Conservation (phyloP, 1,140 invertebrate genomes). For the Eupeodes corollae region DNA sequence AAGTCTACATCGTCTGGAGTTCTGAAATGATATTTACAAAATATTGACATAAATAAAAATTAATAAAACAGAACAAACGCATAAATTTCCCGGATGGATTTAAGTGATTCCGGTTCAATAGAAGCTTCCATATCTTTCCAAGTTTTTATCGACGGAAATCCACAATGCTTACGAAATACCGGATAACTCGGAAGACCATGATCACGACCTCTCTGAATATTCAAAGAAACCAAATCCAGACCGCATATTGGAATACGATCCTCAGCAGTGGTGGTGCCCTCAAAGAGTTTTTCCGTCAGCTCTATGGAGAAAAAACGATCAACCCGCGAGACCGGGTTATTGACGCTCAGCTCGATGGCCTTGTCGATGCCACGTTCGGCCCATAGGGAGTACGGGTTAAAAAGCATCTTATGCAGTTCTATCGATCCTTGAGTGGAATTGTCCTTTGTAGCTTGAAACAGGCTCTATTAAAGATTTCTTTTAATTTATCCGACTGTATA, state of each 20-base stretch:
- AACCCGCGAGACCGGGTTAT: conserved; percentile 53
- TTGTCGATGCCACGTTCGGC: conserved; percentile 44
- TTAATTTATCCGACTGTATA: not conserved
- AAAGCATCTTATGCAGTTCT: conserved; percentile 67
- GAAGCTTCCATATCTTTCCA: conserved; percentile 63
- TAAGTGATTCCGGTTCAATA: conserved; percentile 49
- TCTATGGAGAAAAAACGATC: conserved; percentile 57
- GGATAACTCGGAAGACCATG: conserved; percentile 76
- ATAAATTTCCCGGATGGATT: conserved; percentile 52
- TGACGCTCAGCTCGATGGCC: conserved; percentile 49
- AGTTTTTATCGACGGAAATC: conserved; percentile 48
- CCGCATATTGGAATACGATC: conserved; percentile 45
- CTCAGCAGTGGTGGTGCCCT: conserved; percentile 35
- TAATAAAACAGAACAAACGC: conserved; percentile 36
- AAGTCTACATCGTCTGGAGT: conserved; percentile 74
- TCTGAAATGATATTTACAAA: conserved; percentile 33
- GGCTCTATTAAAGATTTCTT: conserved; percentile 27
- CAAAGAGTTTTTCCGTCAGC: conserved; percentile 54
- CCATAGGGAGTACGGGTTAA: conserved; percentile 73
- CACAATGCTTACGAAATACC: conserved; percentile 62
- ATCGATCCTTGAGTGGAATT: conserved; percentile 52
- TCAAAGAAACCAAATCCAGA: conserved; percentile 72
- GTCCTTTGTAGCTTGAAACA: conserved; percentile 54
- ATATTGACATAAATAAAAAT: not conserved
- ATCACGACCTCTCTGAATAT: conserved; percentile 79